A percentile compares a stretch with the other conserved stretches of the same genome.
These are phyloP conservation scores for Neofelis nebulosa DNA, from an alignment of 2,113 vertebrate species.

Conservation along the genomic window DNA sequence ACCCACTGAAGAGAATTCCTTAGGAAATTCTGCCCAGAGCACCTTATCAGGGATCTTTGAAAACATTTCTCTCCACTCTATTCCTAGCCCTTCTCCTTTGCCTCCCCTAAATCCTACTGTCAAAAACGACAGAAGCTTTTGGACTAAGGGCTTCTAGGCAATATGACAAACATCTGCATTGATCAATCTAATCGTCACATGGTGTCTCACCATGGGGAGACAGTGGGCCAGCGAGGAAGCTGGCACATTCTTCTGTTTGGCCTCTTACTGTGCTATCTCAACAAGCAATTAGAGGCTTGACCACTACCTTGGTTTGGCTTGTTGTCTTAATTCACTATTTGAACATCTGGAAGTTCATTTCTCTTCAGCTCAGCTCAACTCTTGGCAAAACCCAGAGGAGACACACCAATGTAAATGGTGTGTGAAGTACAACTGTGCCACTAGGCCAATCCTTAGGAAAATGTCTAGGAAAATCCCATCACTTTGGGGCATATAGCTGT, in stretches of 20 bases:
- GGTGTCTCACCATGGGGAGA: background rate
- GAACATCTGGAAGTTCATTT: background rate
- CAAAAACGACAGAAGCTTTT: background rate
- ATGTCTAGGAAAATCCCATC: background rate
- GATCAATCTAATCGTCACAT: background rate
- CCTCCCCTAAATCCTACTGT: fast-evolving
- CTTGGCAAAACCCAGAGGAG: background rate
- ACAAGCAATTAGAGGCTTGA: background rate
- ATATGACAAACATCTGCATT: background rate
- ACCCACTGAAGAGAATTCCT: background rate
- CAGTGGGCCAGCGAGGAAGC: background rate
- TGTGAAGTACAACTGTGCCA: background rate
- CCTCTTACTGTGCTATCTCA: background rate
- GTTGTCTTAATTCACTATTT: background rate
- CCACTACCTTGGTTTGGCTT: background rate
- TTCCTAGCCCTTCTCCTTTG: background rate
- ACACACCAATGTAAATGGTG: background rate
- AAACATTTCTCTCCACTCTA: background rate
- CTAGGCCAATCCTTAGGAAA: background rate
- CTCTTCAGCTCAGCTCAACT: background rate
- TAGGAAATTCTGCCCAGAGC: background rate
- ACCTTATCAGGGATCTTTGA: background rate
- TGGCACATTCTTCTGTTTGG: background rate
- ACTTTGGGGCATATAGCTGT: background rate
- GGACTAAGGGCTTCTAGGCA: background rate